Evolutionary conservation across 2,888 invertebrate species (phyloP).

Genomic region (Therioaphis trifolii): DNA sequence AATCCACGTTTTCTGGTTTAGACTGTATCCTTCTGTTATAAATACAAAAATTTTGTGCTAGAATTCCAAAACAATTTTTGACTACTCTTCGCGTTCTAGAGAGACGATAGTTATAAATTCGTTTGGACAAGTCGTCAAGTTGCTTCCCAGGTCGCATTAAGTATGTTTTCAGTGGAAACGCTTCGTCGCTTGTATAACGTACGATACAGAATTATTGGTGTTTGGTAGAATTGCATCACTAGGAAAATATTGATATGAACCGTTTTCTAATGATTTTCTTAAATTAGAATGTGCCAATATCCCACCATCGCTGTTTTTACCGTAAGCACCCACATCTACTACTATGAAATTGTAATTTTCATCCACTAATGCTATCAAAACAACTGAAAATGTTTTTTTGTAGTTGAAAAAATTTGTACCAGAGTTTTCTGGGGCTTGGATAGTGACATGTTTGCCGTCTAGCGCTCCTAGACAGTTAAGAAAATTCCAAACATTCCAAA

Average conservation of each 20-base stretch:
- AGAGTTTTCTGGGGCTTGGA: slow-evolving; percentile 14
- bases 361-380: slow-evolving; percentile 61
- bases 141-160: no score
- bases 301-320: slow-evolving; percentile 50
- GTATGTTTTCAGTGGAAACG: no score
- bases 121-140: no score
- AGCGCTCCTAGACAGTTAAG: slow-evolving; percentile 52
- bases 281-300: slow-evolving; percentile 51
- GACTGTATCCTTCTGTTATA: no score
- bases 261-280: slow-evolving; percentile 19
- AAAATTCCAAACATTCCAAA: slow-evolving; percentile 44
- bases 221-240: slow-evolving; percentile 6
- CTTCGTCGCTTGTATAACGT: no score
- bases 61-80: no score
- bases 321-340: slow-evolving; percentile 61
- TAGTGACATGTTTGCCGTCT: no score
- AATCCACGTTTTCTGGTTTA: no score
- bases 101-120: no score
- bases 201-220: no score
- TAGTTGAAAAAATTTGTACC: slow-evolving; percentile 61
- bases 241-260: slow-evolving; percentile 47
- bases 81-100: no score
- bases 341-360: slow-evolving; percentile 47
- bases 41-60: no score
- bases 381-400: slow-evolving; percentile 51